Evolutionary conservation across 2,797 vertebrate genomes (phyloP), one percentile per base, ranked within the genome.

Genomic region (Sphenodon punctatus): DNA sequence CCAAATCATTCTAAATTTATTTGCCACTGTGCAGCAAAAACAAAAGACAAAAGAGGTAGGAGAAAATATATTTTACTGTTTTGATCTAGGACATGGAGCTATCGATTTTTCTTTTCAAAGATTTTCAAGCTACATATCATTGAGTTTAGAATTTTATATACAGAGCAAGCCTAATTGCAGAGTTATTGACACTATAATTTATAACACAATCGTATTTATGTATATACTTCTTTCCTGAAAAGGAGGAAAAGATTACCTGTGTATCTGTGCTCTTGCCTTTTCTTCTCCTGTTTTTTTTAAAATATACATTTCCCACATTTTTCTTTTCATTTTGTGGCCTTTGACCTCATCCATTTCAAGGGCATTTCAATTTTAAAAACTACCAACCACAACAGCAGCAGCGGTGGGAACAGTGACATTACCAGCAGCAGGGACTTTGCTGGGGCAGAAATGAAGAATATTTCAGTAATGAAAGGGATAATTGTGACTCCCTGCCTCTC

Each of bases 401-500:
- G 75, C 67, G 72, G 82, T 69, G 86, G 74, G 59, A 90, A 86
- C 49, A 89, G 55, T 75, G 90, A 78, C 80, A 89, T 85, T 22
- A 78, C 56, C 64, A 91, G 75, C 88, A 90, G 87, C 75, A 79
- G 87, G 90, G 83, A 68, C 85, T 90, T 93, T 78, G 69, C 75
- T 74, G 82, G 67, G 86, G 85, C 85, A 85, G 71, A 65, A 65
- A 25, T 89, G 76, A 89, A 87, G 71, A 93, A 71, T 80, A 91
- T 89, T 87, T 65, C 14, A 17, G 80, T 90, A 94, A 94, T 91
- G 86, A 93, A 93, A 93, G 80, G 64, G 84, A 92, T 94, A 93
- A 95, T 94, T 94, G 88, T 85, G 88, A 78, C 79, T 93, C 90
- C 92, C 91, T 93, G 90, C 88, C 80, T 95, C 84, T 87, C 77